These are phyloP conservation scores for Oncorhynchus gorbuscha DNA, from an alignment of 2,113 vertebrate genomes.

Conservation along the genomic window DNA sequence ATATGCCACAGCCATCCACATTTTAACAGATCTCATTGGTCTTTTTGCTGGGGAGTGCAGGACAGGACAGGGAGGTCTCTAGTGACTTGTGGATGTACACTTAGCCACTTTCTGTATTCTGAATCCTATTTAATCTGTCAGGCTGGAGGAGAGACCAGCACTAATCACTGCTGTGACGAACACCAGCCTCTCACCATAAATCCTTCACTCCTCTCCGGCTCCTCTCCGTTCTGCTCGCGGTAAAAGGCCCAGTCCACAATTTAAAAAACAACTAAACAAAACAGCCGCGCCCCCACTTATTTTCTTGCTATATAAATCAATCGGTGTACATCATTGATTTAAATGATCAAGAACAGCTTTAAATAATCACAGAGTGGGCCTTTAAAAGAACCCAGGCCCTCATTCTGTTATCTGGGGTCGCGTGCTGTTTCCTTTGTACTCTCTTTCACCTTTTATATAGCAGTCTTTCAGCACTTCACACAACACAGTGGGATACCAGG, in stretches of 20 bases:
- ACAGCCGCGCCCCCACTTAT: no score
- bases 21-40: background rate
- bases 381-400: no score
- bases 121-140: background rate
- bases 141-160: background rate
- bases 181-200: background rate
- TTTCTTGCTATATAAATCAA: no score
- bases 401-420: no score
- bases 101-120: background rate
- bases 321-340: no score
- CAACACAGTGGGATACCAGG: background rate
- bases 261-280: no score
- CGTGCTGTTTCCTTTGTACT: no score
- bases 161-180: background rate
- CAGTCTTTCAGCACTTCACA: no score
- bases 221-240: background rate
- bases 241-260: no score
- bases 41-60: background rate
- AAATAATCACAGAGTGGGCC: no score
- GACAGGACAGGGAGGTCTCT: background rate
- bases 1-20: background rate
- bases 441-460: no score
- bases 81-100: background rate
- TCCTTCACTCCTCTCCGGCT: background rate
- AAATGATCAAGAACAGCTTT: no score